These are phyloP conservation scores for Ispidina picta DNA, from an alignment of 2,797 vertebrate genomes.

Conservation along the genomic window DNA sequence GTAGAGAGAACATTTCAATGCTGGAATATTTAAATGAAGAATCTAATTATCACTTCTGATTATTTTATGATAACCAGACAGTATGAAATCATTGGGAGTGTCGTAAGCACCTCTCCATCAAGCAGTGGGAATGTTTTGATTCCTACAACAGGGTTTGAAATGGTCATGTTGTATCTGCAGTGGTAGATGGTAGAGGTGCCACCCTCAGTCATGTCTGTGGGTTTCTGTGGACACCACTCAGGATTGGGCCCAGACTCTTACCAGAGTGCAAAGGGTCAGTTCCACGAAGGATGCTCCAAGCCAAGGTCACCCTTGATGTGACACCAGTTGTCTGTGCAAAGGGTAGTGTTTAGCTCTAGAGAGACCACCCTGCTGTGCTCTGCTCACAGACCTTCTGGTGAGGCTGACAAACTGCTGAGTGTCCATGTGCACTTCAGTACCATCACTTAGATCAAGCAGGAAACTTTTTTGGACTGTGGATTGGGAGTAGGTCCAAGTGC, in stretches of 20 bases:
- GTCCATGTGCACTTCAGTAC: not conserved
- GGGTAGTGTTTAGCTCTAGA: not conserved
- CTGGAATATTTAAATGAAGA: not conserved
- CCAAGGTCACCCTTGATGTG: not conserved
- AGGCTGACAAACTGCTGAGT: not conserved
- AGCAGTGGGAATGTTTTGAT: conserved; percentile 26
- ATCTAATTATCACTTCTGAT: not conserved
- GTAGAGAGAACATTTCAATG: not conserved
- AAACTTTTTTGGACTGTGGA: not conserved
- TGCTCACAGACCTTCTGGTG: not conserved
- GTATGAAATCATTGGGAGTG: not conserved
- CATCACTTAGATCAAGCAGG: not conserved
- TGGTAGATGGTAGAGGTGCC: not conserved
- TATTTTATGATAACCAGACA: not conserved
- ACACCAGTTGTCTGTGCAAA: not conserved
- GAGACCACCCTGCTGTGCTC: not conserved
- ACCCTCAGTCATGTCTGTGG: not conserved
- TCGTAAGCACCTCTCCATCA: conserved; percentile 38
- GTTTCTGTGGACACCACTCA: not conserved
- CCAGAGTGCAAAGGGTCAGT: not conserved
- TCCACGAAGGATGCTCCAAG: not conserved
- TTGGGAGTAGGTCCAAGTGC: not conserved
- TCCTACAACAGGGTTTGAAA: conserved; percentile 48
- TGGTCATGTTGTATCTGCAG: not conserved
- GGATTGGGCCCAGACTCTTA: not conserved